These are phyloP conservation scores for Drosophila rhopaloa DNA, from an alignment of 1,140 invertebrate genomes.

Conservation along the genomic window DNA sequence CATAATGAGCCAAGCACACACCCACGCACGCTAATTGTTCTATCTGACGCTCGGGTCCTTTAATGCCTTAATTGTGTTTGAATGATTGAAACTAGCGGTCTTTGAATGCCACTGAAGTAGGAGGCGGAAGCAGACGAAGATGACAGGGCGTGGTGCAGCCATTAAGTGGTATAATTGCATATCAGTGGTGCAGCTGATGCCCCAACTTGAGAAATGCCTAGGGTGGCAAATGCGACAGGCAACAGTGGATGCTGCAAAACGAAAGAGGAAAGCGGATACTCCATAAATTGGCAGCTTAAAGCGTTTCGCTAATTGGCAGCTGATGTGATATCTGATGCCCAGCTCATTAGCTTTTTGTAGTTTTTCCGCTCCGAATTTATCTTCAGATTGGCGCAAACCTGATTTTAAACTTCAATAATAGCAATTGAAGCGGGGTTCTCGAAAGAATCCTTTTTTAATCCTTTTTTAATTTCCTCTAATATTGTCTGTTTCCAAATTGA, in stretches of 20 bases:
- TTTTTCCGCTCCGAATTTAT: not conserved
- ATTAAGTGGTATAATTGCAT: conserved; percentile 60
- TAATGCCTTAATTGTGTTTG: conserved; percentile 75
- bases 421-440: not conserved
- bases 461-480: too few species aligned
- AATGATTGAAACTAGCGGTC: conserved; percentile 70
- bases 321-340: conserved; percentile 29
- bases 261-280: conserved; percentile 1
- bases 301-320: not conserved
- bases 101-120: conserved; percentile 46
- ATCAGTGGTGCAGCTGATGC: conserved; percentile 59
- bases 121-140: not conserved
- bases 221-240: conserved; percentile 35
- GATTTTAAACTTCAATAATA: conserved; percentile 14
- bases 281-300: conserved; percentile 8
- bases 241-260: conserved; percentile 11
- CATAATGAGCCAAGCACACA: conserved; percentile 62
- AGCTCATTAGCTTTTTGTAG: conserved; percentile 27
- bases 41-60: conserved; percentile 44
- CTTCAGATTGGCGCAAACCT: conserved; percentile 28
- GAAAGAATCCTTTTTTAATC: not conserved
- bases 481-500: conserved; percentile 4
- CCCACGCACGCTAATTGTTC: conserved; percentile 58
- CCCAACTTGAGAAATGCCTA: conserved; percentile 50
- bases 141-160: conserved; percentile 14